Evolutionary conservation across 2,797 vertebrate genomes (phyloP).

Genomic region (Gobionotothen gibberifrons): DNA sequence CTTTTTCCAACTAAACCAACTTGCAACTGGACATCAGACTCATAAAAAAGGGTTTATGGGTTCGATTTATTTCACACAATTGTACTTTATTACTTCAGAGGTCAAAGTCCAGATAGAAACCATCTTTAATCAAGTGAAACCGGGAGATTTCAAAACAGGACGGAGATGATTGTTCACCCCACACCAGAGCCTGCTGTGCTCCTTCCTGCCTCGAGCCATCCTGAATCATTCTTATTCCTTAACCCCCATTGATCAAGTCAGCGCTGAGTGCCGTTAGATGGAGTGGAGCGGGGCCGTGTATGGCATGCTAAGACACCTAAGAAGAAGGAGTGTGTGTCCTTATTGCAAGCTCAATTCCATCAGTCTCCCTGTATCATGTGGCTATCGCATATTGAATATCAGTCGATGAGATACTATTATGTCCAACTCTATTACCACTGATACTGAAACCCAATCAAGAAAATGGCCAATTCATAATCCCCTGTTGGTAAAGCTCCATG

Average conservation of each 20-base stretch:
- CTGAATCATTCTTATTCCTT: slow-evolving; percentile 57
- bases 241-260: slow-evolving; percentile 59
- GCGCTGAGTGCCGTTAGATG: slow-evolving; percentile 41
- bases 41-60: slow-evolving; percentile 26
- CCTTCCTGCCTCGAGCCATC: slow-evolving; percentile 32
- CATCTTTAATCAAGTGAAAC: slow-evolving; percentile 66
- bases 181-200: slow-evolving; percentile 25
- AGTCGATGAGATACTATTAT: slow-evolving; percentile 62
- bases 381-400: slow-evolving; percentile 54
- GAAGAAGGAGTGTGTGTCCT: slow-evolving; percentile 45
- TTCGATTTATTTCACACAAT: slow-evolving; percentile 58
- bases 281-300: slow-evolving; percentile 27
- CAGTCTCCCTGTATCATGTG: slow-evolving; percentile 48
- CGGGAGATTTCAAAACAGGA: slow-evolving; percentile 54
- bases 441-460: slow-evolving; percentile 59
- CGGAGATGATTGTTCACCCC: slow-evolving; percentile 24
- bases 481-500: slow-evolving; percentile 42
- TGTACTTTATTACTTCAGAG: slow-evolving; percentile 57
- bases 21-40: slow-evolving; percentile 47
- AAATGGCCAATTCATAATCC: slow-evolving; percentile 64
- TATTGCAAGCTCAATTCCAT: slow-evolving; percentile 43
- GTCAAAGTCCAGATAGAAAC: slow-evolving; percentile 67
- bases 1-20: slow-evolving; percentile 14
- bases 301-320: slow-evolving; percentile 43
- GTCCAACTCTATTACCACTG: slow-evolving; percentile 61